A percentile compares a stretch with the other conserved stretches of the same genome.
Conservation (phyloP, 2,888 invertebrate species). For the Lepidochitona cinerea region DNA sequence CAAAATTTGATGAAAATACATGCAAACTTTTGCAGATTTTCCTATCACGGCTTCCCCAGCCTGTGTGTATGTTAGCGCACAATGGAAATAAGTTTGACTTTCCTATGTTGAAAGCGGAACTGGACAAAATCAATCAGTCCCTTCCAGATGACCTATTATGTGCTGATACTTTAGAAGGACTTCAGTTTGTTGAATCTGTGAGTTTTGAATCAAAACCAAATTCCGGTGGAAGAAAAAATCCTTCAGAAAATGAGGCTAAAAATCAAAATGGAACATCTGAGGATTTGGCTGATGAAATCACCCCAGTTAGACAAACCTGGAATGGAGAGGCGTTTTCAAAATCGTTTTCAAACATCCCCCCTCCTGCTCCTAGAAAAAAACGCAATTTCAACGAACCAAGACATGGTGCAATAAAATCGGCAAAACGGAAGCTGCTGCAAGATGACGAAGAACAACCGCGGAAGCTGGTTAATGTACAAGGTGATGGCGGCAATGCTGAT, state of each 20-base stretch:
- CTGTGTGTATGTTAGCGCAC: conserved; percentile 86
- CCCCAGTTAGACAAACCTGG: background rate
- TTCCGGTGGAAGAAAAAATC: background rate
- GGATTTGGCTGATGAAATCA: background rate
- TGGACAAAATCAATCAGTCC: conserved; percentile 74
- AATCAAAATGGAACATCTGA: too few relatives aligned
- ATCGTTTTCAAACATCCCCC: background rate
- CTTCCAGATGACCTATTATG: conserved; percentile 76
- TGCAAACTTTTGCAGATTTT: conserved; percentile 78
- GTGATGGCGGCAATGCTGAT: too few relatives aligned
- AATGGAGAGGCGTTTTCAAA: too few relatives aligned
- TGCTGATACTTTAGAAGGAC: conserved; percentile 79
- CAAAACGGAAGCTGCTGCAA: background rate
- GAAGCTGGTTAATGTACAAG: too few relatives aligned
- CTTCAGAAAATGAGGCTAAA: too few relatives aligned
- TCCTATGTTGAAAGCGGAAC: conserved; percentile 80
- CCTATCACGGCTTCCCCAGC: conserved; percentile 77
- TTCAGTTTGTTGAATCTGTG: conserved; percentile 64
- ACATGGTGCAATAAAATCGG: background rate
- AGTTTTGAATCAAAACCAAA: background rate
- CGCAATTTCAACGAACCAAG: background rate
- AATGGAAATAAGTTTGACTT: conserved; percentile 86
- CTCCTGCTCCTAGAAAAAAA: background rate
- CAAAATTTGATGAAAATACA: conserved; percentile 75
- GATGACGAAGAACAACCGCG: too few relatives aligned